phyloP scores from a whole-genome alignment of 2,888 invertebrate genomes.

The Hydrotaea diabolus region DNA sequence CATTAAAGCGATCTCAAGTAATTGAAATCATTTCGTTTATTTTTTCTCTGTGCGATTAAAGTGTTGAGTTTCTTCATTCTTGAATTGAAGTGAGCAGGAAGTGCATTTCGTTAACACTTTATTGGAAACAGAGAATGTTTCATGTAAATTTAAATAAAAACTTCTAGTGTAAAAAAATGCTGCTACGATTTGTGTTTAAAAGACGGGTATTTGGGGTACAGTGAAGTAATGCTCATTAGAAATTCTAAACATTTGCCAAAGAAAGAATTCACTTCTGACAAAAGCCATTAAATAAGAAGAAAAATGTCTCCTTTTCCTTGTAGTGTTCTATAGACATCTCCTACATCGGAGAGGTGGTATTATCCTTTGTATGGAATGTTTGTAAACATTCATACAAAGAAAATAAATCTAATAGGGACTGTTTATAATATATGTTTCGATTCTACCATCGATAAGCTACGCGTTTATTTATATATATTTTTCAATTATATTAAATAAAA shows the following conservation, averaged over 20 bases:
- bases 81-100: conserved; percentile 44
- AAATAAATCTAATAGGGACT: too few species aligned
- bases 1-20: conserved; percentile 57
- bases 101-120: conserved; percentile 64
- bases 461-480: too few species aligned
- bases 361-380: not conserved
- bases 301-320: not conserved
- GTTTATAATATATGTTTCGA: too few species aligned
- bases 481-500: too few species aligned
- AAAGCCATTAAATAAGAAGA: conserved; percentile 47
- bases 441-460: too few species aligned
- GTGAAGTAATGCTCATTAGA: conserved; percentile 49
- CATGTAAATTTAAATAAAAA: not conserved
- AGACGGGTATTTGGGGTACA: not conserved
- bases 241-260: conserved; percentile 50
- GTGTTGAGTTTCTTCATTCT: conserved; percentile 49
- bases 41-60: conserved; percentile 49
- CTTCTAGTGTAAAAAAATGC: not conserved
- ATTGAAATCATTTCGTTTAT: conserved; percentile 53
- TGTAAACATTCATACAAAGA: not conserved
- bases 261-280: conserved; percentile 57
- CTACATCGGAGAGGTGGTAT: not conserved
- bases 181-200: not conserved
- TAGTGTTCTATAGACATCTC: not conserved
- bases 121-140: conserved; percentile 18